These are phyloP conservation scores for Pygoscelis adeliae DNA, from an alignment of 2,113 vertebrate genomes.

Conservation along the genomic window DNA sequence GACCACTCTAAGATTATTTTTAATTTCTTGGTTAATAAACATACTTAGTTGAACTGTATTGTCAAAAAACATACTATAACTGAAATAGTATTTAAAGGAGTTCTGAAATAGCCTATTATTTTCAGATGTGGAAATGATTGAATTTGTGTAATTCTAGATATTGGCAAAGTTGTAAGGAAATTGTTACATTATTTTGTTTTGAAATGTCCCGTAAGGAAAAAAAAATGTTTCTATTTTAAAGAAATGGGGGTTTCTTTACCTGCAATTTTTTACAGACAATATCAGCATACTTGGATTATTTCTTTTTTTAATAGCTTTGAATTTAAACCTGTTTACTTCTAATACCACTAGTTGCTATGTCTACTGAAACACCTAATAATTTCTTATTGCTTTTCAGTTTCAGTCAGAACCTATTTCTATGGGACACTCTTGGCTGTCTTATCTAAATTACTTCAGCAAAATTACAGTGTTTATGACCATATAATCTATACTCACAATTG, in stretches of 20 bases:
- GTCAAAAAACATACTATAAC: background rate
- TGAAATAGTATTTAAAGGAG: background rate
- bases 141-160: background rate
- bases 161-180: background rate
- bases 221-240: background rate
- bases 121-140: background rate
- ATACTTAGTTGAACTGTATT: background rate
- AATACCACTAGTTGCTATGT: background rate
- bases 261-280: background rate
- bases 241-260: accelerated
- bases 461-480: background rate
- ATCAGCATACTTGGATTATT: background rate
- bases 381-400: background rate
- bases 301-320: background rate
- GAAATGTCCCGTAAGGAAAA: background rate
- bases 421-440: background rate
- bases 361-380: background rate
- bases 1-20: background rate
- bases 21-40: background rate
- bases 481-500: background rate
- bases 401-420: background rate
- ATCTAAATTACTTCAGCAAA: background rate
- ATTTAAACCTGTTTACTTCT: background rate
- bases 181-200: background rate
- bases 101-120: background rate